Evolutionary conservation across 2,888 invertebrate genomes (phyloP).

Genomic region (Perithous albicinctus): DNA sequence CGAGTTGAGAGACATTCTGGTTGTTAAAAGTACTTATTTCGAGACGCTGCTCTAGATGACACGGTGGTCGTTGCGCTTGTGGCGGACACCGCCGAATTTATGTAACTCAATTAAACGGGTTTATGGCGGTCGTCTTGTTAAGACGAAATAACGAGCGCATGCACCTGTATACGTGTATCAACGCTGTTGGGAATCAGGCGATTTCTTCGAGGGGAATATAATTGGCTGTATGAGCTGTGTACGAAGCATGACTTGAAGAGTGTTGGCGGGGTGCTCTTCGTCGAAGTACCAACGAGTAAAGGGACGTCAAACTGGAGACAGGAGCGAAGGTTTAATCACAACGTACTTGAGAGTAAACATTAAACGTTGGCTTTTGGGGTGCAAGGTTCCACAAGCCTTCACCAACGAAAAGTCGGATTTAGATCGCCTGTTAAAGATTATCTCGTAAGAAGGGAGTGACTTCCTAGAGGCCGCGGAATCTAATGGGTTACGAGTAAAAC

Average conservation of each 20-base stretch:
- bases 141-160: conserved; percentile 50
- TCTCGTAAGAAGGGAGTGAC: conserved; percentile 8
- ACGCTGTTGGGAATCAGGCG: conserved; percentile 35
- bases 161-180: conserved; percentile 43
- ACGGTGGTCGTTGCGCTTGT: conserved; percentile 1
- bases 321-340: conserved; percentile 48
- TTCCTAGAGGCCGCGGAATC: not conserved
- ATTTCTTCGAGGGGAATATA: conserved; percentile 31
- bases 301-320: conserved; percentile 44
- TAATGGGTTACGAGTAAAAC: conserved; percentile 36
- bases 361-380: conserved; percentile 47
- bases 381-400: conserved; percentile 27
- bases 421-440: conserved; percentile 68
- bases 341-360: conserved; percentile 60
- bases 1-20: too few species aligned
- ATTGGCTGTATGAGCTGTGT: conserved; percentile 53
- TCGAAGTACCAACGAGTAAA: conserved; percentile 30
- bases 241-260: conserved; percentile 2
- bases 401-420: conserved; percentile 57
- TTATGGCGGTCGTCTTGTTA: conserved; percentile 53
- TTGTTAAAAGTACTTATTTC: not conserved
- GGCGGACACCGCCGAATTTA: conserved; percentile 43
- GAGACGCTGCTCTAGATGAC: not conserved
- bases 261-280: not conserved
- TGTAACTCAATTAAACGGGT: conserved; percentile 62